Conservation (phyloP, 1,140 invertebrate species). For the Polypedilum vanderplanki region DNA sequence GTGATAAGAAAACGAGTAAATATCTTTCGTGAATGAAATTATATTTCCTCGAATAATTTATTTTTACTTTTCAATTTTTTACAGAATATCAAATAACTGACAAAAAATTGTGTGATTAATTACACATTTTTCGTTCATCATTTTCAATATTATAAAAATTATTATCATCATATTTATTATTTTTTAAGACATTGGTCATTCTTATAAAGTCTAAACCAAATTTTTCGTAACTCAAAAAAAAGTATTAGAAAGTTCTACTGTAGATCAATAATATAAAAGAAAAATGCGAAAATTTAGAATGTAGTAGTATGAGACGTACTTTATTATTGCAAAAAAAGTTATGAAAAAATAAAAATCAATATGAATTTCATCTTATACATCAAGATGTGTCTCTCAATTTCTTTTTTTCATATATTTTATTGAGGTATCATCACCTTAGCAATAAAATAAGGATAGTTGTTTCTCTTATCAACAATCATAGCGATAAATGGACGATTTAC, state of each 20-base stretch:
- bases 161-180: no score
- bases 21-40: background rate
- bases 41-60: background rate
- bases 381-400: background rate
- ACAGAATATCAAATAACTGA: background rate
- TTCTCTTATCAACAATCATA: constrained; percentile 11
- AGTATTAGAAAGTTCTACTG: no score
- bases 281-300: no score
- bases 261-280: no score
- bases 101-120: background rate
- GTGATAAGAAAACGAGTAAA: background rate
- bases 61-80: background rate
- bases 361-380: no score
- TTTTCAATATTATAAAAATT: no score
- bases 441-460: background rate
- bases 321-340: no score
- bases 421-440: background rate
- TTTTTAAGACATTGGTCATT: no score
- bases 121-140: background rate
- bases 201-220: no score
- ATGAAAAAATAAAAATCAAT: no score
- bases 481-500: constrained; percentile 15
- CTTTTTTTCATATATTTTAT: background rate
- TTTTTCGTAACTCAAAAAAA: no score
- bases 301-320: no score